Percentiles rank a stretch among this genome's conserved stretches.
Conservation (phyloP, 2,888 invertebrate species). For the Drosophila kanekoi region DNA sequence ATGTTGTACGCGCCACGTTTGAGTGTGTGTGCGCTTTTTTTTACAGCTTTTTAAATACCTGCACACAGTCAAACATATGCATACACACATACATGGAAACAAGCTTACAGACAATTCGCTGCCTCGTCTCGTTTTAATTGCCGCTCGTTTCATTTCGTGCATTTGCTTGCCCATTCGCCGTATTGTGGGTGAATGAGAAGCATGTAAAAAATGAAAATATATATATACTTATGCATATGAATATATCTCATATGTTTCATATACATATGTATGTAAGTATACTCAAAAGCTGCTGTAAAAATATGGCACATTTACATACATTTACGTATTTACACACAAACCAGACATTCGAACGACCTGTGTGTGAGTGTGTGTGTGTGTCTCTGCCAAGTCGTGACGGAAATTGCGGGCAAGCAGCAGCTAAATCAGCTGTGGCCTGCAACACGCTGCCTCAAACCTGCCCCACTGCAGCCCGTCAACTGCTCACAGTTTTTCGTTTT, state of each 20-base stretch:
- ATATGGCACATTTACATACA: constrained; percentile 43
- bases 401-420: constrained; percentile 60
- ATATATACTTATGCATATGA: constrained; percentile 35
- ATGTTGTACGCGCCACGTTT: constrained; percentile 68
- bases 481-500: constrained; percentile 25
- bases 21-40: constrained; percentile 44
- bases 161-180: constrained; percentile 49
- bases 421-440: constrained; percentile 70
- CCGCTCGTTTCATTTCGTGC: constrained; percentile 49
- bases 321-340: constrained; percentile 30
- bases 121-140: constrained; percentile 72
- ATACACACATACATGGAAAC: background rate
- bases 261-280: background rate
- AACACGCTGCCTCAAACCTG: constrained; percentile 6
- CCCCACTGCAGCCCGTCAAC: background rate
- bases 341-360: constrained; percentile 29
- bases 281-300: constrained; percentile 47
- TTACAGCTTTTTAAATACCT: constrained; percentile 79
- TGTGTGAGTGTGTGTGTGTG: constrained; percentile 10
- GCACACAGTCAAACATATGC: constrained; percentile 17
- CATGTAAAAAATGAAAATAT: constrained; percentile 53
- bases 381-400: constrained; percentile 66
- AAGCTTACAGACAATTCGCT: constrained; percentile 34
- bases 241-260: constrained; percentile 33
- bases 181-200: constrained; percentile 76